Evolutionary conservation across 2,888 invertebrate species (phyloP).

Genomic region (Stenodema calcarata): DNA sequence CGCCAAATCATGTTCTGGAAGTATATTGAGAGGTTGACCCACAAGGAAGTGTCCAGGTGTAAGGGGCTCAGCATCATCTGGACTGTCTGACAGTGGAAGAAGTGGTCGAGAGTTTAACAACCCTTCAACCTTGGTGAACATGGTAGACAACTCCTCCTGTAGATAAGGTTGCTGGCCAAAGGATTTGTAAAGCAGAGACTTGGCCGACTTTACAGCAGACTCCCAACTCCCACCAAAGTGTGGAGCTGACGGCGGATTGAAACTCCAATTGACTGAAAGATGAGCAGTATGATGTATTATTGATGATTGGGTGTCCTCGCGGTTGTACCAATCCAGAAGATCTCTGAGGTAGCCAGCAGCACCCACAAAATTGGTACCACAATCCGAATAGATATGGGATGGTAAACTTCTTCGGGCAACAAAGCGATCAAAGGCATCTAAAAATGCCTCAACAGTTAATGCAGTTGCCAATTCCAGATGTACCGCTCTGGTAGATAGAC

Average conservation of each 20-base stretch:
- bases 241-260: neutral
- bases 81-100: too few relatives aligned
- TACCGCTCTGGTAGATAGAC: slow-evolving; percentile 58
- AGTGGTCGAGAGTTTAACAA: too few relatives aligned
- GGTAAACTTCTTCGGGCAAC: too few relatives aligned
- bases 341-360: too few relatives aligned
- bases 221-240: too few relatives aligned
- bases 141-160: neutral
- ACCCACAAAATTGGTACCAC: too few relatives aligned
- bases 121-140: neutral
- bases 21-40: neutral
- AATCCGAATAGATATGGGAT: slow-evolving; percentile 58
- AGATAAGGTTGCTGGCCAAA: neutral
- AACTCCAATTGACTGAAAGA: too few relatives aligned
- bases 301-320: too few relatives aligned
- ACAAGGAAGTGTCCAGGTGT: too few relatives aligned
- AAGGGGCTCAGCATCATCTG: too few relatives aligned
- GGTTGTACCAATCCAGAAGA: neutral
- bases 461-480: slow-evolving; percentile 59
- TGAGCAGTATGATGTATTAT: neutral
- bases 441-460: slow-evolving; percentile 58
- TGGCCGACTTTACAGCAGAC: neutral
- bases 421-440: too few relatives aligned
- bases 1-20: too few relatives aligned
- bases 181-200: neutral